A percentile compares a stretch with the other conserved stretches of the same genome.
phyloP scores from a whole-genome alignment of 2,797 vertebrate species.

The Eidolon dupreanum region DNA sequence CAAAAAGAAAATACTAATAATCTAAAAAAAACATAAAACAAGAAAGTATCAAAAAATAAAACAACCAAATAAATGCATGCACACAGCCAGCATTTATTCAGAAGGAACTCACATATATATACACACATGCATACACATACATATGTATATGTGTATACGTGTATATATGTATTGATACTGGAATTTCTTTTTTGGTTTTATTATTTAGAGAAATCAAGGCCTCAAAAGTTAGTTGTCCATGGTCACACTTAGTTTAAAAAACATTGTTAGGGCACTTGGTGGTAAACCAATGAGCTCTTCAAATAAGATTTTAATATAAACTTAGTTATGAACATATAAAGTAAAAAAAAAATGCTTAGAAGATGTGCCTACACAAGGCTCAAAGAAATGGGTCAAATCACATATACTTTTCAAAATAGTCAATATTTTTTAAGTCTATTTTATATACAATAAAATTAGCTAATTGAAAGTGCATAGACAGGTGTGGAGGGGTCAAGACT shows the following conservation, averaged over 20 bases:
- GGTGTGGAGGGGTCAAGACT: too few relatives aligned
- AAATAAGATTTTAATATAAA: background rate
- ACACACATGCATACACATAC: too few relatives aligned
- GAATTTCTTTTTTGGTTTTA: background rate
- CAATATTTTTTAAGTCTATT: background rate
- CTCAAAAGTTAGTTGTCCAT: background rate
- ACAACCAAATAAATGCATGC: background rate
- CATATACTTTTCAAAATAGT: background rate
- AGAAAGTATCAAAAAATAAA: background rate
- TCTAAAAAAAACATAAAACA: background rate
- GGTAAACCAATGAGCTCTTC: background rate
- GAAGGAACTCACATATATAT: background rate
- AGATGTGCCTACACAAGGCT: background rate
- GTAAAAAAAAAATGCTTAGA: background rate
- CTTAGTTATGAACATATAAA: background rate
- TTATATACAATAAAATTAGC: background rate
- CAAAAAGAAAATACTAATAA: background rate
- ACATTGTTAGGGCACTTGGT: background rate
- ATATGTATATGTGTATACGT: too few relatives aligned
- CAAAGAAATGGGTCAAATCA: background rate
- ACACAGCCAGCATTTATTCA: background rate
- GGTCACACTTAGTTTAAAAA: background rate
- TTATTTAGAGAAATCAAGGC: background rate
- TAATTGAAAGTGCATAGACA: background rate
- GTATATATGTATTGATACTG: too few relatives aligned